Evolutionary conservation across 1,140 invertebrate species (phyloP).

Genomic region (Dendroctonus ponderosae): DNA sequence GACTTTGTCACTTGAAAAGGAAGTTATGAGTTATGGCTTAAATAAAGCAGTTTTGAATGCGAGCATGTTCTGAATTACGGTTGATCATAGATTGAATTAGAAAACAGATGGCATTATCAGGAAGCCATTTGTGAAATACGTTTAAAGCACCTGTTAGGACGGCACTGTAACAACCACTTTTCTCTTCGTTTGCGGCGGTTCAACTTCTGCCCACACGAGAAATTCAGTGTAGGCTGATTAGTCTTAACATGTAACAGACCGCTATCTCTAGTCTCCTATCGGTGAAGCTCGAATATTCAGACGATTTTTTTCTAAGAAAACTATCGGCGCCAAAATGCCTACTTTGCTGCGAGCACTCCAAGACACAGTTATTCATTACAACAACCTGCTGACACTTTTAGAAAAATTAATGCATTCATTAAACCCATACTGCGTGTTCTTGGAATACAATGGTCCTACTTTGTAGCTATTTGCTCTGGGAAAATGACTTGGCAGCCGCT

Average conservation of each 20-base stretch:
- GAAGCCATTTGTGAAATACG: conserved; percentile 22
- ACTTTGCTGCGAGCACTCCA: conserved; percentile 19
- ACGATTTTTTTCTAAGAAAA: conserved; percentile 25
- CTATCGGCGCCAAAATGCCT: conserved; percentile 31
- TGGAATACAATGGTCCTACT: conserved; percentile 29
- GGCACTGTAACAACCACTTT: conserved; percentile 19
- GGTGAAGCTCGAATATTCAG: conserved; percentile 26
- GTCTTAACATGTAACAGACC: conserved; percentile 32
- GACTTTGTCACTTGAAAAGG: too few relatives aligned
- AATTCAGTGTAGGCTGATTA: conserved; percentile 37
- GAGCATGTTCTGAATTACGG: too few relatives aligned
- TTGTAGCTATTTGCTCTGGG: conserved; percentile 20
- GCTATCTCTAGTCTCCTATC: conserved; percentile 33
- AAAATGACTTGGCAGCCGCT: conserved; percentile 2
- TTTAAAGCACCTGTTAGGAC: conserved; percentile 25
- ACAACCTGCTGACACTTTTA: conserved; percentile 34
- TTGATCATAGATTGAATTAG: neutral
- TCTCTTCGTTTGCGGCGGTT: conserved; percentile 20
- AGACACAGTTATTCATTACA: conserved; percentile 26
- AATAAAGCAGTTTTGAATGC: too few relatives aligned
- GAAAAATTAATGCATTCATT: conserved; percentile 31
- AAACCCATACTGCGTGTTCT: conserved; percentile 26
- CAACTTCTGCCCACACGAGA: conserved; percentile 32
- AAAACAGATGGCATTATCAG: conserved; percentile 14
- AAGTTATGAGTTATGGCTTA: too few relatives aligned